Percentiles rank a stretch among this genome's conserved stretches.
Evolutionary conservation across 2,113 vertebrate genomes (phyloP).

Genomic region (Microtus montanus): DNA sequence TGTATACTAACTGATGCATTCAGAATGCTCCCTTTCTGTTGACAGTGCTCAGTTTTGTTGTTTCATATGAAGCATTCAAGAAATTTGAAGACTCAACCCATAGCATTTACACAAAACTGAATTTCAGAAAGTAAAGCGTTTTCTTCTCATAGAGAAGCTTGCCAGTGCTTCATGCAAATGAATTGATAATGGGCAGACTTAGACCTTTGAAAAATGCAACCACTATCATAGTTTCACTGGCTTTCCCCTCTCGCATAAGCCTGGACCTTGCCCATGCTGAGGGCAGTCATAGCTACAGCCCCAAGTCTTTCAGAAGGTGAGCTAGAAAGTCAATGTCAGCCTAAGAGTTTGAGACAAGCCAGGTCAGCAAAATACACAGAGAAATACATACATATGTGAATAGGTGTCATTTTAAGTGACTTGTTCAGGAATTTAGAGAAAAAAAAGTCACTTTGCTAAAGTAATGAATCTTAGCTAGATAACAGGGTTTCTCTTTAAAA

Average conservation of each 20-base stretch:
- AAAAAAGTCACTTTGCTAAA: constrained; percentile 21
- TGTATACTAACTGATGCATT: constrained; percentile 72
- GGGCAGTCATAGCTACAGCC: background rate
- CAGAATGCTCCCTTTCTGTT: constrained; percentile 68
- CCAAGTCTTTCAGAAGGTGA: background rate
- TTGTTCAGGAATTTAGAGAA: background rate
- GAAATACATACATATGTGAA: no score
- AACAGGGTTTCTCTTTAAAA: background rate
- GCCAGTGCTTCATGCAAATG: constrained; percentile 65
- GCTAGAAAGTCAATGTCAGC: background rate
- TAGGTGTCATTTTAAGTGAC: background rate
- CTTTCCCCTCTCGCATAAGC: background rate
- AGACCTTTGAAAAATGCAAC: constrained; percentile 31
- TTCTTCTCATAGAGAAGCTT: constrained; percentile 39
- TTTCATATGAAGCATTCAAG: constrained; percentile 55
- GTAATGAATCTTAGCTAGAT: constrained; percentile 26
- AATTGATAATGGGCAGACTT: constrained; percentile 31
- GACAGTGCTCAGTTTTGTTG: constrained; percentile 63
- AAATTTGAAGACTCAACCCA: constrained; percentile 58
- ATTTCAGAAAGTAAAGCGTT: constrained; percentile 54
- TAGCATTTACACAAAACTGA: background rate
- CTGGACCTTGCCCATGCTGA: background rate
- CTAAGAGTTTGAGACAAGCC: background rate
- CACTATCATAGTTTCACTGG: background rate
- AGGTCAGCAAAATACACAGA: background rate